A percentile compares a stretch with the other conserved stretches of the same genome.
Evolutionary conservation across 2,113 vertebrate genomes (phyloP).

Genomic region (Catharus minimus): DNA sequence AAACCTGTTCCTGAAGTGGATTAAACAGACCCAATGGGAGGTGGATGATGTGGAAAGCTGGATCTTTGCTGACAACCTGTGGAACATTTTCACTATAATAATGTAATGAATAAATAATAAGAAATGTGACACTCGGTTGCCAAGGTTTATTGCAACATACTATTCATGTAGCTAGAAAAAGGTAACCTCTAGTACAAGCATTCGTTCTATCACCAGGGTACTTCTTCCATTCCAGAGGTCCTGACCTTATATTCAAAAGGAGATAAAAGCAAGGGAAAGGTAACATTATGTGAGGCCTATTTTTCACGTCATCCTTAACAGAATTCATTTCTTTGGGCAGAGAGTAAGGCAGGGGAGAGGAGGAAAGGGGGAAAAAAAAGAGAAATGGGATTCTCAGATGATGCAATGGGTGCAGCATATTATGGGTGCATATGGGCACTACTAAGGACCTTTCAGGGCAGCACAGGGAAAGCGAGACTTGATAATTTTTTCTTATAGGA

Average conservation of each 20-base stretch:
- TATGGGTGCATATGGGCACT: not conserved
- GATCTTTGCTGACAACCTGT: not conserved
- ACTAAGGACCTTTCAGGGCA: not conserved
- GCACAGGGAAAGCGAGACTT: rapidly evolving
- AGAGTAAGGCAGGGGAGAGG: rapidly evolving
- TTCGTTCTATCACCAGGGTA: not conserved
- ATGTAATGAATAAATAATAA: slow-evolving; percentile 35
- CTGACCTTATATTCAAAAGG: not conserved
- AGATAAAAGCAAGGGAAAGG: not conserved
- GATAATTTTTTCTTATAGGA: not conserved
- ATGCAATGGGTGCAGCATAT: rapidly evolving
- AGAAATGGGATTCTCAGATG: not conserved
- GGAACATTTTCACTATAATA: slow-evolving; percentile 16
- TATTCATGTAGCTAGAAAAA: not conserved
- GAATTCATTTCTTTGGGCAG: not conserved
- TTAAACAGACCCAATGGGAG: not conserved
- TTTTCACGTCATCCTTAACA: not conserved
- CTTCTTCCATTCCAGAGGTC: not conserved
- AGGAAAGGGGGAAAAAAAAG: not conserved
- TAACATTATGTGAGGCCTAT: not conserved
- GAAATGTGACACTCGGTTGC: not conserved
- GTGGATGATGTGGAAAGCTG: not conserved
- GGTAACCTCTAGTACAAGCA: not conserved
- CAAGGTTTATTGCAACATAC: not conserved
- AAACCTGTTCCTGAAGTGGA: not conserved